phyloP scores from a whole-genome alignment of 1,140 invertebrate genomes.

The Adelges cooleyi region DNA sequence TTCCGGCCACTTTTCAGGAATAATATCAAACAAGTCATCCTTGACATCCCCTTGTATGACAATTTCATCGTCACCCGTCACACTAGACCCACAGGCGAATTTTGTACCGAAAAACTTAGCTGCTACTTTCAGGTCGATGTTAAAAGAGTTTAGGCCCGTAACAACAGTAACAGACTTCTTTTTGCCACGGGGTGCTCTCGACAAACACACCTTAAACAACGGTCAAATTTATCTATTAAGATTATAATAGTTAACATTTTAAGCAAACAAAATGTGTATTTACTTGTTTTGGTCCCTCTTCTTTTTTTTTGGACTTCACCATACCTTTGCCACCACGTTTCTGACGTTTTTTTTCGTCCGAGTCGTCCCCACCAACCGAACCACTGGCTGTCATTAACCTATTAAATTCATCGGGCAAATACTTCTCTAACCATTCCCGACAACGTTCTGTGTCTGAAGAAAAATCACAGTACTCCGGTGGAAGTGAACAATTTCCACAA shows the following conservation, averaged over 20 bases:
- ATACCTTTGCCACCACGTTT: conserved; percentile 68
- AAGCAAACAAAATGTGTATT: too few species aligned
- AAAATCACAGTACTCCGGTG: conserved; percentile 96
- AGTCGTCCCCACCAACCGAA: conserved; percentile 43
- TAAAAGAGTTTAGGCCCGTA: conserved; percentile 76
- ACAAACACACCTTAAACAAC: conserved; percentile 46
- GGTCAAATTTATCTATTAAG: too few species aligned
- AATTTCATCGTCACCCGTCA: conserved; percentile 97
- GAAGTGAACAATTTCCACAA: conserved; percentile 90
- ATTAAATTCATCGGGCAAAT: conserved; percentile 86
- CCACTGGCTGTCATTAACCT: conserved; percentile 45
- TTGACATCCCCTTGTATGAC: conserved; percentile 98
- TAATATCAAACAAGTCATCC: conserved; percentile 92
- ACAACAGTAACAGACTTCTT: conserved; percentile 96
- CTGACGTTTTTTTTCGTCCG: conserved; percentile 81
- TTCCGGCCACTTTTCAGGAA: conserved; percentile 94
- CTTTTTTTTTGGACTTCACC: conserved; percentile 62
- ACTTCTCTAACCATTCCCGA: conserved; percentile 89
- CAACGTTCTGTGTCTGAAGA: conserved; percentile 96
- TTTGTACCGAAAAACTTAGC: conserved; percentile 95
- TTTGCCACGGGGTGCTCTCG: conserved; percentile 86
- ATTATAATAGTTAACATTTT: too few species aligned
- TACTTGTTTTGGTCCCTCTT: conserved; percentile 60
- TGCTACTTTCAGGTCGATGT: conserved; percentile 95
- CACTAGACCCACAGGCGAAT: conserved; percentile 97